phyloP scores from a whole-genome alignment of 2,113 vertebrate genomes.

The Reinhardtius hippoglossoides region DNA sequence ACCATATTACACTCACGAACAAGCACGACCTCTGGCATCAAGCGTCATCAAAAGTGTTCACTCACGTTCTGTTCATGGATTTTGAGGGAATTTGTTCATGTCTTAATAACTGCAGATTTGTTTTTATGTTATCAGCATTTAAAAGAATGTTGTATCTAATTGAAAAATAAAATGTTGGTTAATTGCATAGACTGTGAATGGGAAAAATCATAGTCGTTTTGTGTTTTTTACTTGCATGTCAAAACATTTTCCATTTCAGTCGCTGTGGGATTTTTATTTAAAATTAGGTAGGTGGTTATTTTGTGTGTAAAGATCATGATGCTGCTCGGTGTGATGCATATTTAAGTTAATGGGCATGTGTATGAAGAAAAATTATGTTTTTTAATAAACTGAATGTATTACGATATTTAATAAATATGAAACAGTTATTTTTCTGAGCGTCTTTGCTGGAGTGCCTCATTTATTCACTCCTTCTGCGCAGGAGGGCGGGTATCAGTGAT shows the following conservation, averaged over 20 bases:
- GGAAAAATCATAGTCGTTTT: neutral
- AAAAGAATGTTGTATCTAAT: neutral
- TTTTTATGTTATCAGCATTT: slow-evolving; percentile 6
- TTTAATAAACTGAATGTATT: slow-evolving; percentile 24
- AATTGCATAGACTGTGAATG: neutral
- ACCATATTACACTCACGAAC: slow-evolving; percentile 2
- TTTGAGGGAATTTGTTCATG: neutral
- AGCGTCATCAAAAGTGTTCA: neutral
- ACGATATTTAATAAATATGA: slow-evolving; percentile 27
- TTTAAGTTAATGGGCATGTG: neutral
- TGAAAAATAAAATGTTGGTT: neutral
- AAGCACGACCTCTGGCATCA: neutral
- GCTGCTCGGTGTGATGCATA: neutral
- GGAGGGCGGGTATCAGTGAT: neutral
- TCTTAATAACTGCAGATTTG: neutral
- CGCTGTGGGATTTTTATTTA: neutral
- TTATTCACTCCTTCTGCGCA: accelerated
- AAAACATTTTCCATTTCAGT: neutral
- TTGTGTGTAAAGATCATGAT: neutral
- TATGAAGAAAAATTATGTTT: neutral
- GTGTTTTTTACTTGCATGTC: neutral
- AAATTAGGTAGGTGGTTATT: neutral
- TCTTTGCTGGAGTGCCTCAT: slow-evolving; percentile 17
- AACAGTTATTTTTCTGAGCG: neutral
- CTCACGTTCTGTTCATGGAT: neutral